Base-by-base conservation (phyloP, 2,888 invertebrate genomes). In the Aphidoletes aphidimyza region DNA sequence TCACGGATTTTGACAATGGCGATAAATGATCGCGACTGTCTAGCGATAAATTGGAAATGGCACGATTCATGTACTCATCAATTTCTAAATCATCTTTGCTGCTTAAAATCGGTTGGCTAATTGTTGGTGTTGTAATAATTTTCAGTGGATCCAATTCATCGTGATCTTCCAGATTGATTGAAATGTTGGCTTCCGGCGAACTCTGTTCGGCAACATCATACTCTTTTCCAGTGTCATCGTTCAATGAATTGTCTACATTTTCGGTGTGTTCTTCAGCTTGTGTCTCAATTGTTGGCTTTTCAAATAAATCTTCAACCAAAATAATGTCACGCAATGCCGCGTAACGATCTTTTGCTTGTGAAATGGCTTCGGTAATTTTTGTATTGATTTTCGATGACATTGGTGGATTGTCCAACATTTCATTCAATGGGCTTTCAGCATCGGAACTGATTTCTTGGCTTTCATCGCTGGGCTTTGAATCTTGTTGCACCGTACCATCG, bases 311-410 rank as follows among this genome's bases (percentile, higher is more conserved):
- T 87, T 94, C 93, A 0, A 93, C 93, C 85, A 93, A 91, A 49
- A 95, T 95, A 17, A 94, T 93, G 88, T 96, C 96, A 0, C 96
- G 91, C 84, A 96, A 89, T 0, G 96, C 96, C 0, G 96, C 96
- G 88, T 96, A 96, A 87, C 93, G 93, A 89, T 96, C 96, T 86
- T 91, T 92, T n/a, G 91, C 90, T 84, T 90, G 90, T 0, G 91
- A 90, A 30, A 90, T 89, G 17, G 91, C 90, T 86, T 90, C 89
- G 0, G 90, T 89, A 36, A 90, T 90, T 86, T 90, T 90, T 19
- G 91, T 92, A 85, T 93, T 92, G 49, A 89, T 89, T 49, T 91
- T 91, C 19, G 91, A 87, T 1, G 89, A 88, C 87, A 90, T 91
- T 9, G 91, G 91, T 9, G 91, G 91, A 87, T 91, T 91, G 49